Base-by-base conservation (phyloP, 1,140 invertebrate species). In the Pristionchus pacificus region DNA sequence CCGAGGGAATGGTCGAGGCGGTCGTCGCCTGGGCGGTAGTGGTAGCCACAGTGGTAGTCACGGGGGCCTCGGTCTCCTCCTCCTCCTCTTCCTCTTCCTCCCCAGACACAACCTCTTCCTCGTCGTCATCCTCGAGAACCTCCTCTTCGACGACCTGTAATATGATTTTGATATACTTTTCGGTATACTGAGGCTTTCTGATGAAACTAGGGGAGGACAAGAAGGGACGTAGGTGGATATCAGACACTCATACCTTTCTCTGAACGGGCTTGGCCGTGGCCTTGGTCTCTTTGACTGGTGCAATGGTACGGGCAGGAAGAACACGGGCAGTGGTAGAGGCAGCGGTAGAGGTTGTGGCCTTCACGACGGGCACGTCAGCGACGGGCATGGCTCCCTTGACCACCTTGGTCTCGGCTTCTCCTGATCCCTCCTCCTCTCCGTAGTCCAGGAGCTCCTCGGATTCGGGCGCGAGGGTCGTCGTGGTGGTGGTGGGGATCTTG, bases 401-500 rank as follows among this genome's bases (percentile, higher is more conserved):
- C 19, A 49, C 38, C 6, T 6, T 49, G 19, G 38, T 49, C 38
- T 49, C 6, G 6, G 6, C 38, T 19, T 49, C 38, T 49, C 38
- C 38, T 24, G 24, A 6, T 13, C 14, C 19, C 27, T 67, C 65
- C 38, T 71, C 65, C 31, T 59, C 2, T n/a, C n/a, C n/a, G n/a
- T n/a, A n/a, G 28, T 61, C 10, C 6, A 2, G 15, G 27, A 24
- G 24, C 19, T 1, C 29, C 10, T 66, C 61, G 38, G 57, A 38
- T 64, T 60, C 59, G 2, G 73, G 60, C 1, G 65, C 65, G 2
- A 60, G 19, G 25, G 72, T 65, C 2, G 64, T 58, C 24, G 71
- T 59, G 49, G 70, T 68, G 24, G 72, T 68, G n/a, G 60, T 60
- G 29, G 66, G 31, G n/a, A 74, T 79, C 14, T 68, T 80, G 29